Evolutionary conservation across 2,888 invertebrate genomes (phyloP).

Genomic region (Dicycla oo): DNA sequence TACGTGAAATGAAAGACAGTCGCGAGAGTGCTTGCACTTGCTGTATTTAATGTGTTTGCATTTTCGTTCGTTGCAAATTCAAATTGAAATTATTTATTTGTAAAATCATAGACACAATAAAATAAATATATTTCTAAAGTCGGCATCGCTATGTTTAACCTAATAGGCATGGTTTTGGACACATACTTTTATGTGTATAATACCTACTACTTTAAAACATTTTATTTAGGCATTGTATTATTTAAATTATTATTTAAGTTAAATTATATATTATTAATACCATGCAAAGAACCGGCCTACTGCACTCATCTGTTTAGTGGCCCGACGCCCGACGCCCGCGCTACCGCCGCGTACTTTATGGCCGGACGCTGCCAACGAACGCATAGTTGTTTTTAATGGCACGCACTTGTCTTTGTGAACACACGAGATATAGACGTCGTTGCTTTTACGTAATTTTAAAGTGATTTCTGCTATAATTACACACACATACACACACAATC

Average conservation of each 20-base stretch:
- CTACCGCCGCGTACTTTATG: slow-evolving; percentile 55
- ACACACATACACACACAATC: not conserved
- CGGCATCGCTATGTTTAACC: too few species aligned
- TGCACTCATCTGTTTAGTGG: not conserved
- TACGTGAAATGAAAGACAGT: too few species aligned
- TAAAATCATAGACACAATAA: too few species aligned
- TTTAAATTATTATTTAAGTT: too few species aligned
- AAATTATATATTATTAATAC: too few species aligned
- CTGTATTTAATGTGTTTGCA: not conserved
- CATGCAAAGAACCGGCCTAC: not conserved
- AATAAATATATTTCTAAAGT: too few species aligned
- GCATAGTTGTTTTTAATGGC: slow-evolving; percentile 64
- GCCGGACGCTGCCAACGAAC: slow-evolving; percentile 60
- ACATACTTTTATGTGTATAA: too few species aligned
- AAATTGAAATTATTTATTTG: too few species aligned
- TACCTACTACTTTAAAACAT: too few species aligned
- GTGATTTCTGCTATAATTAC: slow-evolving; percentile 17
- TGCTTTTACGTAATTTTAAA: slow-evolving; percentile 30
- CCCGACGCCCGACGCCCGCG: slow-evolving; percentile 13
- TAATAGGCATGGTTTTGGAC: too few species aligned
- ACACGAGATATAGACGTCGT: slow-evolving; percentile 35
- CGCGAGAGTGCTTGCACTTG: not conserved
- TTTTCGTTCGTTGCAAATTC: not conserved
- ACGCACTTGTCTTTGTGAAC: slow-evolving; percentile 57
- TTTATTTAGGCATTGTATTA: too few species aligned